Conservation (phyloP, 2,888 invertebrate genomes). For the Coremacera marginata region DNA sequence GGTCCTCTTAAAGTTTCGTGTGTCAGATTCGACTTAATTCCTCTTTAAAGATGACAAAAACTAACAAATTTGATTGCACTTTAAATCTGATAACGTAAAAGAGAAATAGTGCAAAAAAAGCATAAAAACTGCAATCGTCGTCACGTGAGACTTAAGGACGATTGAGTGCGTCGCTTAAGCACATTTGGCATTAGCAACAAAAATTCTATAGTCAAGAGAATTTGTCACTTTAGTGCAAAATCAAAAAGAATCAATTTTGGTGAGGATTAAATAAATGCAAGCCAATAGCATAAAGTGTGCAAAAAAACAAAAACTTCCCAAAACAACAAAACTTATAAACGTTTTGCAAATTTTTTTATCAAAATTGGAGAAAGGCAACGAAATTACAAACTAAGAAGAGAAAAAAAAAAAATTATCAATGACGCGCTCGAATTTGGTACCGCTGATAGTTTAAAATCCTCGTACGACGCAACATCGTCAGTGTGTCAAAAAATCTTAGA, state of each 20-base stretch:
- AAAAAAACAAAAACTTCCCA: too few species aligned
- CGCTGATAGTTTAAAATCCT: not conserved
- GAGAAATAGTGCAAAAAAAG: constrained; percentile 27
- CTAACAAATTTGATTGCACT: constrained; percentile 62
- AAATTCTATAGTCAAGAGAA: not conserved
- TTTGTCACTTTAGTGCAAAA: constrained; percentile 27
- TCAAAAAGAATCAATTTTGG: constrained; percentile 8
- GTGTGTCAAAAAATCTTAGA: constrained; percentile 61
- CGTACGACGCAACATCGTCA: not conserved
- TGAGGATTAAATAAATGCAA: constrained; percentile 18
- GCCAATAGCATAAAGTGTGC: not conserved
- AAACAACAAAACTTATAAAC: constrained; percentile 15
- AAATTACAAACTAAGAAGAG: constrained; percentile 30
- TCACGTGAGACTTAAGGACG: constrained; percentile 62
- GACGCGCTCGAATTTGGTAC: not conserved
- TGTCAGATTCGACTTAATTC: constrained; percentile 62
- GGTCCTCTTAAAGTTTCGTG: constrained; percentile 49
- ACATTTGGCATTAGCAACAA: constrained; percentile 25
- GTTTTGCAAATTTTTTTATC: constrained; percentile 13
- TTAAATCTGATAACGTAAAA: constrained; percentile 45
- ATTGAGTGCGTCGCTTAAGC: constrained; percentile 53
- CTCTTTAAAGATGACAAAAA: constrained; percentile 64
- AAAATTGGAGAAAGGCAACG: constrained; percentile 49
- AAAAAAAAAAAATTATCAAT: constrained; percentile 30
- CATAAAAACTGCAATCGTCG: constrained; percentile 52